Evolutionary conservation across 2,797 vertebrate genomes (phyloP), one percentile per base, ranked within the genome.

Genomic region (Sphaeramia orbicularis): DNA sequence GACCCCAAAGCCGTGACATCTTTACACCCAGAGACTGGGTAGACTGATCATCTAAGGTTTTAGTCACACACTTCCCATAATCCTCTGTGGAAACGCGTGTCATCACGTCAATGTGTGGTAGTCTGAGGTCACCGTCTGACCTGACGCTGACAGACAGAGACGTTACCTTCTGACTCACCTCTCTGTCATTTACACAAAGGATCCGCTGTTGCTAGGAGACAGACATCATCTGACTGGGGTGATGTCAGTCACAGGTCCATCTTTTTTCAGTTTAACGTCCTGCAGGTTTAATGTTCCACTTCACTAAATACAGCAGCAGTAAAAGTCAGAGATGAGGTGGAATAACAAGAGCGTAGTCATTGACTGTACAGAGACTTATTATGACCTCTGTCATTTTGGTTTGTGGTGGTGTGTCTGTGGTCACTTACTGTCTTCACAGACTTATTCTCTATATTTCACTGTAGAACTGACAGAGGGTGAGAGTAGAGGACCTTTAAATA

Each of bases 371-470:
- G 73, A 87, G 81, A 70, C 85, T 86, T 86, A 86, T 91, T 89
- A 89, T 87, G 90, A 89, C 86, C 86, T 81, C 87, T 90, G 89
- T 92, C 86, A 88, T 93, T 90, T 90, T 86, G 92, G 92, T 92
- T 79, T 92, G 90, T 71, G 86, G 87, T 74, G 12, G 71, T 58
- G 75, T 32, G 83, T 78, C 87, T 90, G 87, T 86, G 89, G 91
- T 87, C 86, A 73, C 76, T 84, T 80, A 19, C 70, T 67, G 80
- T 90, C 86, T 74, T 87, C 86, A 83, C 81, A 74, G 83, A 80
- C 83, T 87, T 80, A 81, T 66, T 73, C 82, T 44, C 78, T 70
- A 65, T 83, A 70, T 86, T 79, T 80, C 86, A 84, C 82, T 56
- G 64, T 3, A 55, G 61, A 47, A 58, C 35, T 55, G 71, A 84